Evolutionary conservation across 1,140 invertebrate species (phyloP).

Genomic region (Nasonia giraulti): DNA sequence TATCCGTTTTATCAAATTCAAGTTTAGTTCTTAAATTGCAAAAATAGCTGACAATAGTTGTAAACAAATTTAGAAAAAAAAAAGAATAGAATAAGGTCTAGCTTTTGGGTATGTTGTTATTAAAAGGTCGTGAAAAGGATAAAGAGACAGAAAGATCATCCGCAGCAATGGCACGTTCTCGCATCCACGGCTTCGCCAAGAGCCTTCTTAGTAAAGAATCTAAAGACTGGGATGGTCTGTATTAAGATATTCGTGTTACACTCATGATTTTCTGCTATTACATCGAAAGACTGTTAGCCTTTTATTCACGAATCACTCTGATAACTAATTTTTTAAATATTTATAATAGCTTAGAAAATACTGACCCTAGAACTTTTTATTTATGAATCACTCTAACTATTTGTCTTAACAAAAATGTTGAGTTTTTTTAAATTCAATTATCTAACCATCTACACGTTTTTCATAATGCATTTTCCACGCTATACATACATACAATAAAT

Average conservation of each 20-base stretch:
- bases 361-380: neutral
- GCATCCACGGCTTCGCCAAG: conserved; percentile 76
- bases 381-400: neutral
- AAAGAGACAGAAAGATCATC: conserved; percentile 72
- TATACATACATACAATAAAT: neutral
- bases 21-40: conserved; percentile 7
- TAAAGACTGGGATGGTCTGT: conserved; percentile 73
- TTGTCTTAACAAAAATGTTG: neutral
- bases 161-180: conserved; percentile 75
- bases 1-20: neutral
- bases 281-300: neutral
- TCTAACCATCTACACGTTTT: neutral
- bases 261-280: conserved; percentile 17
- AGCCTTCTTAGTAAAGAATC: conserved; percentile 74
- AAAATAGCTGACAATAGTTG: neutral
- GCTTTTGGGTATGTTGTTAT: conserved; percentile 69
- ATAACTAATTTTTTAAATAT: neutral
- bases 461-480: neutral
- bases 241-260: conserved; percentile 57
- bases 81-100: conserved; percentile 63
- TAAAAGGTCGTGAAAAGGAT: conserved; percentile 72
- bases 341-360: neutral
- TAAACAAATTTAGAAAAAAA: neutral
- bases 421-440: neutral
- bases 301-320: neutral